phyloP scores from a whole-genome alignment of 2,113 vertebrate genomes.

The Corapipo altera region DNA sequence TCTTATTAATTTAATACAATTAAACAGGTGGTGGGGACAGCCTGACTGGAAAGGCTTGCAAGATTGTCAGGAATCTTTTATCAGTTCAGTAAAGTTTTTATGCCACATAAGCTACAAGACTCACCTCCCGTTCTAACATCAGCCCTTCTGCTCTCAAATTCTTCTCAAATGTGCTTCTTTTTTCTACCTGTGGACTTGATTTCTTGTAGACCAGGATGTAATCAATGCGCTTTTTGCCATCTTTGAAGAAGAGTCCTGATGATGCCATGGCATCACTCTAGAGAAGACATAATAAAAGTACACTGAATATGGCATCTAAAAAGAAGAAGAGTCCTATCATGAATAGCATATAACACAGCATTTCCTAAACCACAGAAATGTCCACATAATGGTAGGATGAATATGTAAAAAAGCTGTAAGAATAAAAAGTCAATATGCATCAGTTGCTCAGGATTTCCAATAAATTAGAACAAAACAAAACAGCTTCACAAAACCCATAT shows the following conservation, averaged over 20 bases:
- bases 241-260: conserved; percentile 91
- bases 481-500: background rate
- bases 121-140: conserved; percentile 96
- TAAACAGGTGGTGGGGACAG: background rate
- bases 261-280: conserved; percentile 72
- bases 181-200: conserved; percentile 92
- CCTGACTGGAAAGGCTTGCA: background rate
- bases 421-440: background rate
- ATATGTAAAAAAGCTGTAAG: background rate
- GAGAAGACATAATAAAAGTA: background rate
- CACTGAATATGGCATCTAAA: background rate
- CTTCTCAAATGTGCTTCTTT: conserved; percentile 96
- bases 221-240: conserved; percentile 95
- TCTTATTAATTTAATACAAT: background rate
- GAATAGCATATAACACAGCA: background rate
- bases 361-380: background rate
- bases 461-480: background rate
- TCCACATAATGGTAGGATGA: background rate
- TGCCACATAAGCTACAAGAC: background rate
- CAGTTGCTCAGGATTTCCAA: background rate
- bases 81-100: background rate
- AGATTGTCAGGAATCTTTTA: background rate
- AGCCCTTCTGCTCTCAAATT: conserved; percentile 94
- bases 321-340: background rate
- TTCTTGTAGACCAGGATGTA: conserved; percentile 99